phyloP scores from a whole-genome alignment of 2,113 vertebrate genomes.

The Dicaeum eximium region DNA sequence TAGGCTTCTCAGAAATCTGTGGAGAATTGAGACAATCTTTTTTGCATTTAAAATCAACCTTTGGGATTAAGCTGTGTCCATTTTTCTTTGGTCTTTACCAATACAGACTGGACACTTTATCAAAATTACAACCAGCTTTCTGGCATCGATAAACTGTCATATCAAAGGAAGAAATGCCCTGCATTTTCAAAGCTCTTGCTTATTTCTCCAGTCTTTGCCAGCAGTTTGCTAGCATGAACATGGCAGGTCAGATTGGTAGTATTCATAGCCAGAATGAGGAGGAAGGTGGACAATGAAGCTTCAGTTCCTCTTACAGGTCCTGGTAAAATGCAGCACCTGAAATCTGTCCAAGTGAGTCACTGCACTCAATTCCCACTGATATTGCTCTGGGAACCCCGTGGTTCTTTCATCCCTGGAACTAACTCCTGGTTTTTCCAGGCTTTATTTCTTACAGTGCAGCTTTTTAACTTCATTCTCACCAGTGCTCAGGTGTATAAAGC shows the following conservation, averaged over 20 bases:
- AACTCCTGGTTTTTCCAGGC: background rate
- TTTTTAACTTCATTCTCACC: background rate
- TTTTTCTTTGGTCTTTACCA: background rate
- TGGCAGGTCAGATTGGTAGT: background rate
- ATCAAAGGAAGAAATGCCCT: background rate
- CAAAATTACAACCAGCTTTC: background rate
- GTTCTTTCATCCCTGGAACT: background rate
- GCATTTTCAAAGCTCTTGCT: background rate
- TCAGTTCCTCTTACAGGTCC: background rate
- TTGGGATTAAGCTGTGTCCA: background rate
- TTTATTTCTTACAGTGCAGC: background rate
- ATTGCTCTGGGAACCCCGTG: background rate
- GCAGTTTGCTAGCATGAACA: background rate
- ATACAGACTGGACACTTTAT: background rate
- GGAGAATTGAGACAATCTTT: background rate
- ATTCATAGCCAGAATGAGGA: background rate
- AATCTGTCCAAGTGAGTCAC: background rate
- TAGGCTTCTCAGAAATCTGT: background rate
- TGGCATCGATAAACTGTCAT: background rate
- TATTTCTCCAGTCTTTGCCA: background rate
- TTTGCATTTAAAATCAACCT: background rate
- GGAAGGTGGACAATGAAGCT: background rate
- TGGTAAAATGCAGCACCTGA: background rate
- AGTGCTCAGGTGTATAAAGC: background rate
- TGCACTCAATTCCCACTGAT: background rate